Base-by-base conservation (phyloP, 2,888 invertebrate species). In the Megalurothrips usitatus region DNA sequence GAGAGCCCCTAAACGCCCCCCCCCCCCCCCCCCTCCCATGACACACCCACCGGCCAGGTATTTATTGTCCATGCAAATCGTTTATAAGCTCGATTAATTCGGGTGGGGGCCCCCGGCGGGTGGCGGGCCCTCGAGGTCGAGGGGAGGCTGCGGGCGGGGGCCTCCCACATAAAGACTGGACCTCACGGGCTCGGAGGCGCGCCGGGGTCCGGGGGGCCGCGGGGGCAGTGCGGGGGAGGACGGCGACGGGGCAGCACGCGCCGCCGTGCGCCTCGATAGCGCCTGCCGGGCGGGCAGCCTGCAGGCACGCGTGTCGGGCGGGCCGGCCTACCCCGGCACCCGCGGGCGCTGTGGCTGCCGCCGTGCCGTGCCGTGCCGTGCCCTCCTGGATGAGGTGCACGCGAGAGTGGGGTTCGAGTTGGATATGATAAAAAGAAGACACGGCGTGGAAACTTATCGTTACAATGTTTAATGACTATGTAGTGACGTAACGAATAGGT, bases 81-180 rank as follows among this genome's bases (percentile, higher is more conserved):
- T 68, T 68, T 68, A 68, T 68, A 68, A 68, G n/a, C 68, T 23
- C 68, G 68, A 68, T 68, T 68, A 68, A 68, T 68, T 68, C 68
- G 23, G 68, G 14, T 11, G n/a, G 12, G 14, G 14, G 58, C 58
- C n/a, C 58, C n/a, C 58, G 58, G 58, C 14, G 58, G 58, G 14
- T 8, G 58, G 11, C 19, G 6, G 58, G 58, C 58, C 58, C 3
- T 43, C 3, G 58, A 6, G 58, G 58, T 58, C 14, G 58, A 58
- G 58, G n/a, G 52, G 52, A 52, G 52, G 52, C 34, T 43, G 34
- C 34, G 34, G 34, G 34, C 34, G 6, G 19, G 58, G 58, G 58
- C 58, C 58, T n/a, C 14, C 52, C n/a, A 58, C n/a, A n/a, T 58
- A 58, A n/a, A 19, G 58, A 43, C 34, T 43, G 34, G 34, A 43